Evolutionary conservation across 2,888 invertebrate species (phyloP).

Genomic region (Caenorhabditis sp.): DNA sequence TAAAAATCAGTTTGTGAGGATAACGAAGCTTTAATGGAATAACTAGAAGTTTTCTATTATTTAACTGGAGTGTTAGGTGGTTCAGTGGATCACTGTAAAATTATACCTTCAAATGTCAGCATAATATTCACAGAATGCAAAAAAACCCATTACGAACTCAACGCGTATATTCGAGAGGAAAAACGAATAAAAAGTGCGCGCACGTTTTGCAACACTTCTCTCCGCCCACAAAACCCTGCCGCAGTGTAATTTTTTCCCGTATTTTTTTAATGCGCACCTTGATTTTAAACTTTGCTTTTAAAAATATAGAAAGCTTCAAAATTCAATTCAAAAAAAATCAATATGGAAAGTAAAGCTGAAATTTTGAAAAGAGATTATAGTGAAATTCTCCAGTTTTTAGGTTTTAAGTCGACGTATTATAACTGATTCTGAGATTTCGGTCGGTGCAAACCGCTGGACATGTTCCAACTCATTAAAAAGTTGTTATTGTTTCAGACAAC

Average conservation of each 20-base stretch:
- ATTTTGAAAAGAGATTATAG: background rate
- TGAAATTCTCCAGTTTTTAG: background rate
- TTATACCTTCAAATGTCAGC: too few species aligned
- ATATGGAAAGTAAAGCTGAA: too few species aligned
- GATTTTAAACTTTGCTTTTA: background rate
- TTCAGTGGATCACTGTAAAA: too few species aligned
- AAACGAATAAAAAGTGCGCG: constrained; percentile 45
- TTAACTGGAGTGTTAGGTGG: too few species aligned
- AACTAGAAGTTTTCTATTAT: too few species aligned
- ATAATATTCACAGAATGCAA: too few species aligned
- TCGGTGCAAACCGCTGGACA: constrained; percentile 7
- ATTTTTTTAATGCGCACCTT: constrained; percentile 7
- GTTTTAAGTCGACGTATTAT: background rate
- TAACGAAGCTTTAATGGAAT: too few species aligned
- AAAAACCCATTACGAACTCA: background rate
- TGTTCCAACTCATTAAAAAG: background rate
- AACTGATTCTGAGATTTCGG: background rate
- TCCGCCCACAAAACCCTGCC: constrained; percentile 47
- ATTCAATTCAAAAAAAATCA: background rate
- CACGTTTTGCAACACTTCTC: constrained; percentile 19
- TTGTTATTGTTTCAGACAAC: constrained; percentile 20
- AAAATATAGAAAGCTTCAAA: background rate
- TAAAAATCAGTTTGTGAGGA: too few species aligned
- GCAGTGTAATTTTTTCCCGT: constrained; percentile 27
- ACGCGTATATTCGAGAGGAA: constrained; percentile 7